Evolutionary conservation across 2,797 vertebrate genomes (phyloP), one percentile per base, ranked within the genome.

Genomic region (Sphenopsis melanotis): DNA sequence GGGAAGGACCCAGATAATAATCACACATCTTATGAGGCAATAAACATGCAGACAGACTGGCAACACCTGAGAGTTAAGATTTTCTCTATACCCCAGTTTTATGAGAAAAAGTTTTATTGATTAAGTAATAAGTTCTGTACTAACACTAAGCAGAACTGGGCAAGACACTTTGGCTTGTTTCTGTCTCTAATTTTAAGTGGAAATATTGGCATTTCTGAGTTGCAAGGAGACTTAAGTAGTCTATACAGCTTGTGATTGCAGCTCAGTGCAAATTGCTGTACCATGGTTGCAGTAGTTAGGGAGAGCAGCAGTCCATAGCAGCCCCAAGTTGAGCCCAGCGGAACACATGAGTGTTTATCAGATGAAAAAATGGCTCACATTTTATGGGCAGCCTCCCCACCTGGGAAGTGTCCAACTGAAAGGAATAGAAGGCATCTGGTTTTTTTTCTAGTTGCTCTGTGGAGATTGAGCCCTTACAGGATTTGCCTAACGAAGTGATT

Each of bases 81-180:
- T 74, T 68, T 68, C 6, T 69, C 23, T n/a, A 7, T 60, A 21
- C 30, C 15, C 30, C 70, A n/a, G 26, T 71, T 92, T 92, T 92
- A 71, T 70, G 41, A 85, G 81, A 83, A 93, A 89, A 65, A 55
- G 24, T 27, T 61, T 74, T 87, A 95, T 86, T 75, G 88, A 94
- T 94, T 83, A 74, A 39, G 14, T 60, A 75, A 49, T 30, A 85
- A 84, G 30, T 63, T 63, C 4, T 37, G 12, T 17, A 18, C 19
- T 70, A 90, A 76, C 19, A 34, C 18, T 78, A 79, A 83, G 27
- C 49, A 92, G 46, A 75, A 50, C 6, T 44, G 10, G 29, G 11
- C 6, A 65, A 90, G 27, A 63, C 5, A 17, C 11, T 63, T 94
- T 89, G 49, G 5, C 83, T 90, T 90, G 41, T 5, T 82, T 83